Conservation (phyloP, 1,140 invertebrate genomes). For the Thaumatotibia leucotreta region DNA sequence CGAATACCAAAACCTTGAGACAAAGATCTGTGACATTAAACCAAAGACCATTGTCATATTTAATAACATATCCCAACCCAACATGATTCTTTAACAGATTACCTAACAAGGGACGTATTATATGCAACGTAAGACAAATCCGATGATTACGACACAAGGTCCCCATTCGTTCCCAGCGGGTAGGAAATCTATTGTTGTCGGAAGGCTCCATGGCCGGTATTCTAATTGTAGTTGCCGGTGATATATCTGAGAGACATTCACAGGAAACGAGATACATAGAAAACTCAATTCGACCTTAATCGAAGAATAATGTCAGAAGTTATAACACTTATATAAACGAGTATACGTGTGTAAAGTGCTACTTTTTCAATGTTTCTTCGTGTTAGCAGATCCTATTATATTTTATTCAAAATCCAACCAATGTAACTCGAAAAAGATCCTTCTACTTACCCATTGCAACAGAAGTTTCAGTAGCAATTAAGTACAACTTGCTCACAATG, state of each 20-base stretch:
- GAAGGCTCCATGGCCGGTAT: background rate
- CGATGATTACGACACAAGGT: background rate
- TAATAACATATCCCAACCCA: background rate
- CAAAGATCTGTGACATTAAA: background rate
- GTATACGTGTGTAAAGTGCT: too few relatives aligned
- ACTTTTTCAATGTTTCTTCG: too few relatives aligned
- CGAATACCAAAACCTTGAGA: background rate
- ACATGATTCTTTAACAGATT: background rate
- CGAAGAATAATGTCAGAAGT: background rate
- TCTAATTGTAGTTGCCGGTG: background rate
- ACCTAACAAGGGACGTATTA: background rate
- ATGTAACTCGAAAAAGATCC: too few relatives aligned
- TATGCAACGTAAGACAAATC: background rate
- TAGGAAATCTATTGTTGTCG: slow-evolving; percentile 4
- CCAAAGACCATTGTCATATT: background rate
- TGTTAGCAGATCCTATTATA: too few relatives aligned
- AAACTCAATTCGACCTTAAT: background rate
- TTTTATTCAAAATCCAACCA: too few relatives aligned
- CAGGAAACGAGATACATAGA: background rate
- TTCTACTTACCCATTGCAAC: too few relatives aligned
- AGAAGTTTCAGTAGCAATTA: too few relatives aligned
- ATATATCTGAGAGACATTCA: background rate
- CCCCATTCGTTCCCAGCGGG: background rate
- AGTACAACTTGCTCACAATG: too few relatives aligned
- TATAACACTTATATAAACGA: background rate